Base-by-base conservation (phyloP, 2,113 vertebrate species). In the Podarcis raffonei region DNA sequence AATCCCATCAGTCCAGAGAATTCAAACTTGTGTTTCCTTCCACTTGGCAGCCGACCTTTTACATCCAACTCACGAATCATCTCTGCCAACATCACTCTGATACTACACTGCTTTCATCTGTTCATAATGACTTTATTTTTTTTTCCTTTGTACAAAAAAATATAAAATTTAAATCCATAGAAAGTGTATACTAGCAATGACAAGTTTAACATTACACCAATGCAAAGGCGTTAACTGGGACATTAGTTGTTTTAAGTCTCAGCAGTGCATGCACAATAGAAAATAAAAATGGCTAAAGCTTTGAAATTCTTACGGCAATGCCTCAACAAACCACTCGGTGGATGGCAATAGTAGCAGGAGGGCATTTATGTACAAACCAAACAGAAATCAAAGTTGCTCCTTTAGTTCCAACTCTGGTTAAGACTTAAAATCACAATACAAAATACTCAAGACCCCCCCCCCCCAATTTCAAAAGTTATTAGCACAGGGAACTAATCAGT, bases 101-200 rank as follows among this genome's bases (percentile, higher is more conserved):
- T 39, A 62, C 88, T 62, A 89, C 89, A 75, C 9, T 35, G 65
- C 0, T 74, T 91, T 80, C 87, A 62, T 94, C 96, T 95, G 95
- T 95, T 96, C 91, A 92, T 95, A 97, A 95, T 96, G 96, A 95
- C 84, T 97, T 97, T 97, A 97, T 97, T 97, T 95, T 77, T 78
- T 94, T 95, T 95, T 92, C 94, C 95, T 96, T 96, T 97, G 94
- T 97, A 97, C 97, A 97, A 97, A 97, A 97, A 97, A 97, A 96
- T 96, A 96, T 96, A 96, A 97, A 97, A 97, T 95, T 96, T 95
- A 95, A 96, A 95, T 96, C 94, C 95, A 94, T 96, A 96, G 92
- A 96, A 96, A 96, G 95, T 94, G 95, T 94, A 95, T 95, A 95
- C 96, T 94, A 97, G 94, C 92, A 93, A 94, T 92, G 94, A 96